Conservation (phyloP, 1,140 invertebrate species). For the Plectrocnemia conspersa region DNA sequence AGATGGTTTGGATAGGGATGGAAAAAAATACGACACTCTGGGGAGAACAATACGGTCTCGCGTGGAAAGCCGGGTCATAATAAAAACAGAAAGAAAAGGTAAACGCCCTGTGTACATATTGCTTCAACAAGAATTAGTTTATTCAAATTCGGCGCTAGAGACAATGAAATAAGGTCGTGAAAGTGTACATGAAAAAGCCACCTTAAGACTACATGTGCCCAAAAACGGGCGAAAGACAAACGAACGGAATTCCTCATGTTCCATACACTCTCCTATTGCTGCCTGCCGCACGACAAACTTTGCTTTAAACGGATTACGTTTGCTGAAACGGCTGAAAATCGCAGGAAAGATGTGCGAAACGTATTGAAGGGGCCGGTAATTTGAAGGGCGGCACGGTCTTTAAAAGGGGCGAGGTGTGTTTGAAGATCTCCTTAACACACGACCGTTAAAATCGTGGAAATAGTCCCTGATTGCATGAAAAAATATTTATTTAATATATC, state of each 20-base stretch:
- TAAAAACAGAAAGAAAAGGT: slow-evolving; percentile 9
- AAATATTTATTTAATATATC: no score
- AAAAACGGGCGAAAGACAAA: background rate
- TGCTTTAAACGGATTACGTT: slow-evolving; percentile 24
- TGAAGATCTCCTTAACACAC: no score
- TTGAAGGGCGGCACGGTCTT: no score
- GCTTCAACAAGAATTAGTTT: slow-evolving; percentile 28
- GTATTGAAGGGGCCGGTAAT: no score
- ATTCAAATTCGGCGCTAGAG: slow-evolving; percentile 24
- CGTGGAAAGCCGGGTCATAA: background rate
- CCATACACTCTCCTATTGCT: no score
- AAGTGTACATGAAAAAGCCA: slow-evolving; percentile 13
- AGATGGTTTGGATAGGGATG: no score
- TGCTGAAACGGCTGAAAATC: background rate
- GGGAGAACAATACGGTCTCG: background rate
- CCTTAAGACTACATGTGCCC: slow-evolving; percentile 1
- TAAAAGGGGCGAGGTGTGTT: no score
- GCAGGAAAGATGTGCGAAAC: background rate
- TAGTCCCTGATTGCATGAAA: no score
- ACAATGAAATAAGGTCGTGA: slow-evolving; percentile 15
- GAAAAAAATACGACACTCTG: no score
- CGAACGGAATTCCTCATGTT: no score
- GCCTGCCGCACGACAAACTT: slow-evolving; percentile 23
- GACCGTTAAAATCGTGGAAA: no score
- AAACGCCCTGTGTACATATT: slow-evolving; percentile 19